phyloP scores from a whole-genome alignment of 2,797 vertebrate species.

The Urosaurus nigricauda region DNA sequence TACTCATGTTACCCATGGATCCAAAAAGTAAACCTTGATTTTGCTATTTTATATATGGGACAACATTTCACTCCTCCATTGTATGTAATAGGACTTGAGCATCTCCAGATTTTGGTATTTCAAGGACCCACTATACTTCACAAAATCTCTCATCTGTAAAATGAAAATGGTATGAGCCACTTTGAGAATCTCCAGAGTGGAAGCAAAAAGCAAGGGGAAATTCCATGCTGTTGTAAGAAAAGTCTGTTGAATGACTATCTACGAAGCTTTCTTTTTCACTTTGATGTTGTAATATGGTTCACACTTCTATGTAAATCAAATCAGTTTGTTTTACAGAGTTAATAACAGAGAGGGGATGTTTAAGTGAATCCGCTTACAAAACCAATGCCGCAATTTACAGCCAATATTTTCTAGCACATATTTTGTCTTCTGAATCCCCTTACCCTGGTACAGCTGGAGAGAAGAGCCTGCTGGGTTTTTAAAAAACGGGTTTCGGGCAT shows the following conservation, averaged over 20 bases:
- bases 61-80: too few relatives aligned
- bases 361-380: slow-evolving; percentile 37
- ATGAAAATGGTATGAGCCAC: background rate
- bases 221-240: slow-evolving; percentile 42
- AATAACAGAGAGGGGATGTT: slow-evolving; percentile 8
- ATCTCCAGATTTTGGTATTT: too few relatives aligned
- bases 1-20: too few relatives aligned
- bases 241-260: slow-evolving; percentile 25
- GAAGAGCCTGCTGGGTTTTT: slow-evolving; percentile 41
- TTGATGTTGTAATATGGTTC: slow-evolving; percentile 25
- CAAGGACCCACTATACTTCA: background rate
- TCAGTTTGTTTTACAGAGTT: slow-evolving; percentile 46
- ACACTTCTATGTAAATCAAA: slow-evolving; percentile 33
- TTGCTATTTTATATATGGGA: too few relatives aligned
- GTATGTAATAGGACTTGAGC: too few relatives aligned
- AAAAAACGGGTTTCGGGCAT: slow-evolving; percentile 39
- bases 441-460: slow-evolving; percentile 36
- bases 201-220: slow-evolving; percentile 14
- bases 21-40: too few relatives aligned
- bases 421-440: slow-evolving; percentile 29
- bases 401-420: slow-evolving; percentile 6
- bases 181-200: background rate
- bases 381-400: background rate
- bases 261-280: slow-evolving; percentile 33
- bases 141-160: background rate